Base-by-base conservation (phyloP, 2,888 invertebrate genomes). In the Drosophila lutescens region DNA sequence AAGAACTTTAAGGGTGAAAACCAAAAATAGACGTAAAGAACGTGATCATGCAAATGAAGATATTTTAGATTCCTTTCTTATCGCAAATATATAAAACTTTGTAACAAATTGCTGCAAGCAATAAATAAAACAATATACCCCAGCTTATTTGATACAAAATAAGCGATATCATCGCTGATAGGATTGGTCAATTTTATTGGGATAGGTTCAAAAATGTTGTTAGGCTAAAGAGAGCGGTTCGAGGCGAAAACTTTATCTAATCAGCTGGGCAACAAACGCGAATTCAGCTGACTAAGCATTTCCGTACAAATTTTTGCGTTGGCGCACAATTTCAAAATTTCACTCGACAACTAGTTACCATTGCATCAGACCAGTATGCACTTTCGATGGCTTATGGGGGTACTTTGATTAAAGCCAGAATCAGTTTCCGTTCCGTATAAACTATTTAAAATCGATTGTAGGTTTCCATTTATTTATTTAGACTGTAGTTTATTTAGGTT, bases 361-460 rank as follows among this genome's bases (percentile, higher is more conserved):
- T 62, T 62, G 36, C 61, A 47, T 62, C 60, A 61, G 60, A 59
- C 4, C 17, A 15, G 7, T n/a, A n/a, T 32, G 10, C 32, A n/a
- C 20, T 7, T 50, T 32, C 12, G 13, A 13, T 20, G 20, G 7
- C 43, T 20, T 23, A 12, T 34, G 34, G 12, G 34, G 4, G 23
- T 23, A 12, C 5, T 34, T 12, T 34, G 34, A 34, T 34, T 34
- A 34, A 34, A 34, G 34, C 4, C 12, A 5, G 12, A 17, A 17
- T 41, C 9, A 17, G 17, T 10, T 41, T 10, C 9, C 9, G 2
- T 41, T 41, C 10, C 4, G 2, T 15, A 10, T 41, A 17, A 41
- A 41, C 10, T 10, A 10, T 17, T 17, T 17, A 17, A 17, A 10
- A 10, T 41, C 17, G 17, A 5, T 2, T 10, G 4, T 15, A 6